Evolutionary conservation across 2,797 vertebrate genomes (phyloP).

Genomic region (Lithobates pipiens): DNA sequence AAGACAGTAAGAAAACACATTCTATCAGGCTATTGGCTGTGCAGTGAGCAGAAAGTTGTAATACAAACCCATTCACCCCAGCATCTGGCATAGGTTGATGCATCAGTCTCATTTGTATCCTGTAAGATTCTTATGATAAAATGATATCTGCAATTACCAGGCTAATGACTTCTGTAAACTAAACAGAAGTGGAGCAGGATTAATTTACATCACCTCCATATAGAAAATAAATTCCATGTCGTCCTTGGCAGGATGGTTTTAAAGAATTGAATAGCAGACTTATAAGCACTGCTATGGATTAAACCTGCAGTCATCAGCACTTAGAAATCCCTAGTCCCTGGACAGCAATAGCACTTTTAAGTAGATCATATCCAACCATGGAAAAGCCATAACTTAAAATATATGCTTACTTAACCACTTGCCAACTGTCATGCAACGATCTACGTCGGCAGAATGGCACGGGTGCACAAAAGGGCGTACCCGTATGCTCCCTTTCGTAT

Average conservation of each 20-base stretch:
- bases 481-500: too few relatives aligned
- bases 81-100: slow-evolving; percentile 50
- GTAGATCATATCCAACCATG: neutral
- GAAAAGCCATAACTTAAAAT: neutral
- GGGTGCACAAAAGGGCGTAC: too few relatives aligned
- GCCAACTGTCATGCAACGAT: too few relatives aligned
- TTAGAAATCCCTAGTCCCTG: neutral
- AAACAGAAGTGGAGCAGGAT: slow-evolving; percentile 42
- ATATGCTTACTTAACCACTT: slow-evolving; percentile 3
- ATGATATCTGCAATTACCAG: slow-evolving; percentile 58
- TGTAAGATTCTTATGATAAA: slow-evolving; percentile 43
- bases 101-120: slow-evolving; percentile 10
- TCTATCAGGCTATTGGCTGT: neutral
- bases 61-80: neutral
- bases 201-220: slow-evolving; percentile 52
- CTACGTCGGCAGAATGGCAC: too few relatives aligned
- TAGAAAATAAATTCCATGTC: slow-evolving; percentile 41
- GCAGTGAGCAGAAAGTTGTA: neutral
- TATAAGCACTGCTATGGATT: slow-evolving; percentile 40
- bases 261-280: slow-evolving; percentile 56
- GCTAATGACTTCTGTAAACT: slow-evolving; percentile 50
- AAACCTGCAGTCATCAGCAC: slow-evolving; percentile 32
- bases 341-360: slow-evolving; percentile 25
- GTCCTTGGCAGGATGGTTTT: slow-evolving; percentile 40
- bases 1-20: neutral